Base-by-base conservation (phyloP, 2,113 vertebrate genomes). In the Puffinus mauretanicus region DNA sequence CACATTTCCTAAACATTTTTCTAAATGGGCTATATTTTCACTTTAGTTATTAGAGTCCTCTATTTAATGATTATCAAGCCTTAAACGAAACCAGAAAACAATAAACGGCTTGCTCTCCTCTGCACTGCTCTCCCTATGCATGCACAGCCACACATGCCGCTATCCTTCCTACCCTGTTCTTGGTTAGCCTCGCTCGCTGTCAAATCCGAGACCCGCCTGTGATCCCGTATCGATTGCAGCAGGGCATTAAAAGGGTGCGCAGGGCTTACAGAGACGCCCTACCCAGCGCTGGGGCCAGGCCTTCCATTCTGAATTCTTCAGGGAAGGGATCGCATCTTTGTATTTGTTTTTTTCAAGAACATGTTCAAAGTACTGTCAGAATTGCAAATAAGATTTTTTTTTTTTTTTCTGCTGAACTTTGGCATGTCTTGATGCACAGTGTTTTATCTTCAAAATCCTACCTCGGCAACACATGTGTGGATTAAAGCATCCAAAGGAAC, bases 201-300 rank as follows among this genome's bases (percentile, higher is more conserved):
- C 64, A n/a, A 19, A 34, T 6, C 55, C 26, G 8, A 30, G 84
- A 22, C 40, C 52, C 20, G 77, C 12, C 93, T 26, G 47, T 54
- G 83, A 62, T 79, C 72, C 86, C 2, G 0, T 16, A 15, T 29
- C 0, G 1, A 30, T 10, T 12, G 75, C 44, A 20, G 61, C 32
- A 49, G 70, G 70, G 38, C 82, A 29, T 40, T 36, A 7, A 57
- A 78, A 71, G 47, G 47, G 29, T 20, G 64, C 19, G 1, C 86
- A 16, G 69, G 4, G 7, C 86, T 77, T 49, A 36, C 75, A 34
- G 65, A 83, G 72, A 51, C 0, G 0, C 44, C 38, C 46, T 25
- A 0, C 0, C 0, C 78, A 82, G 4, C 0, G 3, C 77, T 64
- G 77, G 61, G 71, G 34, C 57, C n/a, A n/a, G 62, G 71, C 46